Conservation (phyloP, 2,888 invertebrate genomes). For the Harpagoxenus sublaevis region DNA sequence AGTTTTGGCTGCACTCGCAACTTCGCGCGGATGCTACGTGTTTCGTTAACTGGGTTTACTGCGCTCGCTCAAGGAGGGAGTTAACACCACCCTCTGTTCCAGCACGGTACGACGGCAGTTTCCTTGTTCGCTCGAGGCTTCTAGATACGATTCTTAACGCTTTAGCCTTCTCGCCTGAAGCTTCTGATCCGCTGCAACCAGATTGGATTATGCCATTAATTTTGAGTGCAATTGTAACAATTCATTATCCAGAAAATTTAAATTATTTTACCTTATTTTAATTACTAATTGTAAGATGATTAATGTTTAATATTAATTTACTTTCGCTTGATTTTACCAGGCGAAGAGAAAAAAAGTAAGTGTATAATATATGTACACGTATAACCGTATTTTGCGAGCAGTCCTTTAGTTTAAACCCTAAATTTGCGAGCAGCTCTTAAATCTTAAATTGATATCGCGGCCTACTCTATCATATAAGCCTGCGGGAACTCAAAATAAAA, state of each 20-base stretch:
- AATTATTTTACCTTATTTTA: neutral
- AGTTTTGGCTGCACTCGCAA: constrained; percentile 67
- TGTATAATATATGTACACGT: neutral
- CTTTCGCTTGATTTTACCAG: neutral
- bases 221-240: neutral
- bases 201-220: constrained; percentile 1
- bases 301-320: neutral
- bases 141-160: constrained; percentile 23
- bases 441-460: neutral
- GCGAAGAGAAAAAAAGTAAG: neutral
- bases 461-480: neutral
- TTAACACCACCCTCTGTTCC: constrained; percentile 59
- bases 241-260: neutral
- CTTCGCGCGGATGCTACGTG: constrained; percentile 69
- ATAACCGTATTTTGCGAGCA: neutral
- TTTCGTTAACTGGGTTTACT: constrained; percentile 72
- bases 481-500: neutral
- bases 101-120: constrained; percentile 49
- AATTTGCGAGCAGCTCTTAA: neutral
- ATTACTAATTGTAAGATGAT: neutral
- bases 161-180: neutral
- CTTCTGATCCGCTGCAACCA: neutral
- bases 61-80: constrained; percentile 40
- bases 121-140: neutral
- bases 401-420: neutral